Conservation (phyloP, 2,888 invertebrate species). For the Adelphocoris suturalis region DNA sequence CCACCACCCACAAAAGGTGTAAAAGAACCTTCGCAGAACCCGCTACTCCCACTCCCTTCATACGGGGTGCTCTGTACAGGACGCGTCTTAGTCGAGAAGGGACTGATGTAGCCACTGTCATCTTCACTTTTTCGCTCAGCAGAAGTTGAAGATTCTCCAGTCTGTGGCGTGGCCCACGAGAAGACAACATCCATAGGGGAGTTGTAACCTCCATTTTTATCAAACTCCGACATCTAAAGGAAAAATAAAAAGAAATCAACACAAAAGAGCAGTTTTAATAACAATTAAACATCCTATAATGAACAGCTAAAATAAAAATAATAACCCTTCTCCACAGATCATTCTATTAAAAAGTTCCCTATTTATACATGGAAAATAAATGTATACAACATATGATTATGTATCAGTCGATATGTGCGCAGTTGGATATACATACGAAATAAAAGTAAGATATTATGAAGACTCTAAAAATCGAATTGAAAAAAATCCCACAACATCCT, state of each 20-base stretch:
- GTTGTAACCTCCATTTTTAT: slow-evolving; percentile 59
- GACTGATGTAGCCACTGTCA: slow-evolving; percentile 72
- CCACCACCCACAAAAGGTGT: not conserved
- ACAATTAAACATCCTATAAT: too few relatives aligned
- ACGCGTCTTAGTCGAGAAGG: not conserved
- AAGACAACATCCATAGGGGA: slow-evolving; percentile 73
- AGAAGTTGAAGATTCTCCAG: not conserved
- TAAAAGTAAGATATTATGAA: too few relatives aligned
- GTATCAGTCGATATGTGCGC: too few relatives aligned
- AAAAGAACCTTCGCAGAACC: not conserved
- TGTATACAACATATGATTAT: too few relatives aligned
- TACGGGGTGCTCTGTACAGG: slow-evolving; percentile 16
- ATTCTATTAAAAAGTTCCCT: too few relatives aligned
- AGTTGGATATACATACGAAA: too few relatives aligned
- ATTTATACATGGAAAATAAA: too few relatives aligned
- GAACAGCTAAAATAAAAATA: too few relatives aligned
- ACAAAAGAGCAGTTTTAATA: too few relatives aligned
- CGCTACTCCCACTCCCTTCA: not conserved
- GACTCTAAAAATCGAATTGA: too few relatives aligned
- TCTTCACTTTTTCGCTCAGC: slow-evolving; percentile 71
- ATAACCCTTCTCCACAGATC: too few relatives aligned
- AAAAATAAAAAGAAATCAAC: not conserved
- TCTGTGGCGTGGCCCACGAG: slow-evolving; percentile 65
- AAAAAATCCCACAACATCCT: too few relatives aligned
- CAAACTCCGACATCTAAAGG: slow-evolving; percentile 69